Evolutionary conservation across 2,113 vertebrate genomes (phyloP).

Genomic region (Odocoileus virginianus): DNA sequence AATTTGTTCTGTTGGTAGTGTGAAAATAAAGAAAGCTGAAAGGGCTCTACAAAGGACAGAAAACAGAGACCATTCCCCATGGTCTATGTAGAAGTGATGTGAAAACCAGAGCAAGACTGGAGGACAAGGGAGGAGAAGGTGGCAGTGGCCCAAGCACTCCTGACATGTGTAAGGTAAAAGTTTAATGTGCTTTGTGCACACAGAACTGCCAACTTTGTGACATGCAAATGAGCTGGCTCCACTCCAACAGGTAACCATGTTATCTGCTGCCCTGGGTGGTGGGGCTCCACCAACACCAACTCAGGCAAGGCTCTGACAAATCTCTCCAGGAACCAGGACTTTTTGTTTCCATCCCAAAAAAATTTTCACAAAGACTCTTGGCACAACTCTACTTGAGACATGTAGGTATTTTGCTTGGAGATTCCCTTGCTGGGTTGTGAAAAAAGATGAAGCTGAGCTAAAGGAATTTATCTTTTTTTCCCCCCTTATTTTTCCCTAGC

Average conservation of each 20-base stretch:
- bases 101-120: not conserved
- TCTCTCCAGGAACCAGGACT: not conserved
- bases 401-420: not conserved
- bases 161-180: conserved; percentile 43
- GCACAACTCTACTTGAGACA: not conserved
- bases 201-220: conserved; percentile 27
- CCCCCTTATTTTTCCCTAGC: not conserved
- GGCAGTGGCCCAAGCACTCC: not conserved
- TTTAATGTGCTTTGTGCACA: conserved; percentile 37
- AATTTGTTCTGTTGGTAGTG: not conserved
- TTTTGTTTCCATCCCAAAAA: not conserved
- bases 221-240: conserved; percentile 47
- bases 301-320: not conserved
- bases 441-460: not conserved
- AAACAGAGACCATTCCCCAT: not conserved
- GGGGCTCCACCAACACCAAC: not conserved
- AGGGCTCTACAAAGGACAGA: not conserved
- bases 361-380: not conserved
- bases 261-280: not conserved
- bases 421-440: not conserved
- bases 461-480: not conserved
- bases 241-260: conserved; percentile 22
- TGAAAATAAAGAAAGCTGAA: not conserved
- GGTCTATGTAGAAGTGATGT: not conserved
- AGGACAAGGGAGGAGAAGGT: not conserved